These are phyloP conservation scores for Lineus longissimus DNA, from an alignment of 1,140 invertebrate genomes.

Conservation along the genomic window DNA sequence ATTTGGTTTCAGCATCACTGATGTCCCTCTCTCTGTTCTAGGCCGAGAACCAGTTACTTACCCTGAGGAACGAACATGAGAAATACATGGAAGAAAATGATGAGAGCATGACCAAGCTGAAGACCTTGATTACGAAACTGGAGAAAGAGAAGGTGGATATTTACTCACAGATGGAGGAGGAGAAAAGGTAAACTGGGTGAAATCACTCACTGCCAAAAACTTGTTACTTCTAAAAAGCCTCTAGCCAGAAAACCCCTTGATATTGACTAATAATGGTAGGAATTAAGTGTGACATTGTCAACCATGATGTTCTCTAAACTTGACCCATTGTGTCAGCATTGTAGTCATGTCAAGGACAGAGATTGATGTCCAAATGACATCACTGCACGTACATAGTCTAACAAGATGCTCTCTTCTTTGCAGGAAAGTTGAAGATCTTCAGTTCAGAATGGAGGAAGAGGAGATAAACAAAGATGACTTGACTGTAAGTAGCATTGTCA, in stretches of 20 bases:
- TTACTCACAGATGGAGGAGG: conserved; percentile 72
- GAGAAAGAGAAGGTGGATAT: conserved; percentile 67
- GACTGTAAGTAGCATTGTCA: conserved; percentile 61
- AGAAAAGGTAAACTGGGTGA: conserved; percentile 58
- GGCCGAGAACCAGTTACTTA: conserved; percentile 41
- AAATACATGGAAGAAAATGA: conserved; percentile 49
- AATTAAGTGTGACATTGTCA: too few relatives aligned
- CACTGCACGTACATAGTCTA: too few relatives aligned
- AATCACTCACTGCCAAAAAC: not conserved
- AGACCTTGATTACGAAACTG: conserved; percentile 50
- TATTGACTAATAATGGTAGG: too few relatives aligned
- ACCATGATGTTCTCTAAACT: too few relatives aligned
- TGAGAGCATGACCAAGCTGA: conserved; percentile 43
- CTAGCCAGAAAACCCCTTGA: too few relatives aligned
- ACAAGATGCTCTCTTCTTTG: conserved; percentile 17
- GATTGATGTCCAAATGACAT: too few relatives aligned
- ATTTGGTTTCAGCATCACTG: too few relatives aligned
- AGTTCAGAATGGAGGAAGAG: conserved; percentile 88
- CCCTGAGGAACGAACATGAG: conserved; percentile 57
- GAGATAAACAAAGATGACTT: conserved; percentile 72
- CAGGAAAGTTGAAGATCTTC: conserved; percentile 83
- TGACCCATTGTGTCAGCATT: too few relatives aligned
- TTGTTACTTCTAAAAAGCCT: conserved; percentile 13
- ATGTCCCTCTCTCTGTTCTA: conserved; percentile 10
- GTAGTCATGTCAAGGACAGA: too few relatives aligned